Conservation (phyloP, 1,140 invertebrate genomes). For the Choristoneura fumiferana region DNA sequence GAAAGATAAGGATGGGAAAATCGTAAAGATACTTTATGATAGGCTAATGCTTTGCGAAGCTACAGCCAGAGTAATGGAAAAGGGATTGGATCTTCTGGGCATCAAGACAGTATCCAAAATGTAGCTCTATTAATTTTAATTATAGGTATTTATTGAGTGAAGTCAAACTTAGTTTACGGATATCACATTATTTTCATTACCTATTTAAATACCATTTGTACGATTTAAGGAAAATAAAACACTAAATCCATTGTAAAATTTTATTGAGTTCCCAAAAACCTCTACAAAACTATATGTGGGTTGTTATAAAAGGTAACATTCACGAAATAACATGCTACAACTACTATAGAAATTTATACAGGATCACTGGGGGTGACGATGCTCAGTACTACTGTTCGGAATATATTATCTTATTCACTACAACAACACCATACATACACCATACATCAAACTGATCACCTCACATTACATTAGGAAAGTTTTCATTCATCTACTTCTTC, state of each 20-base stretch:
- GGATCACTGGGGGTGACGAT: conserved; percentile 30
- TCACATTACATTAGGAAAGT: not conserved
- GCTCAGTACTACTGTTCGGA: conserved; percentile 2
- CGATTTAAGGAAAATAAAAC: conserved; percentile 37
- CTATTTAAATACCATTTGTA: conserved; percentile 10
- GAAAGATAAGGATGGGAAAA: conserved; percentile 88
- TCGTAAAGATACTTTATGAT: conserved; percentile 91
- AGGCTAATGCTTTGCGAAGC: conserved; percentile 95
- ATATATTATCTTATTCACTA: not conserved
- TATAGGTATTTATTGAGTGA: conserved; percentile 25
- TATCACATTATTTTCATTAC: conserved; percentile 20
- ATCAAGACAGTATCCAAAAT: conserved; percentile 95
- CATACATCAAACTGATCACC: conserved; percentile 13
- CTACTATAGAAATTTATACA: conserved; percentile 33
- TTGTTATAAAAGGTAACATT: conserved; percentile 66
- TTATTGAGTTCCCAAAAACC: conserved; percentile 73
- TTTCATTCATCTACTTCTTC: not conserved
- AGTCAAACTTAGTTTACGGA: not conserved
- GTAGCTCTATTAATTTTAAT: conserved; percentile 79
- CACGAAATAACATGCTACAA: conserved; percentile 44
- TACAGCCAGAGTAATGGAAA: conserved; percentile 91
- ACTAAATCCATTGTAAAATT: conserved; percentile 52
- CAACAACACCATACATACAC: not conserved
- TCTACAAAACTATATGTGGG: conserved; percentile 75
- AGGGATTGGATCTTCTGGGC: conserved; percentile 94